phyloP scores from a whole-genome alignment of 1,140 invertebrate species.

The Stegodyphus dumicola region DNA sequence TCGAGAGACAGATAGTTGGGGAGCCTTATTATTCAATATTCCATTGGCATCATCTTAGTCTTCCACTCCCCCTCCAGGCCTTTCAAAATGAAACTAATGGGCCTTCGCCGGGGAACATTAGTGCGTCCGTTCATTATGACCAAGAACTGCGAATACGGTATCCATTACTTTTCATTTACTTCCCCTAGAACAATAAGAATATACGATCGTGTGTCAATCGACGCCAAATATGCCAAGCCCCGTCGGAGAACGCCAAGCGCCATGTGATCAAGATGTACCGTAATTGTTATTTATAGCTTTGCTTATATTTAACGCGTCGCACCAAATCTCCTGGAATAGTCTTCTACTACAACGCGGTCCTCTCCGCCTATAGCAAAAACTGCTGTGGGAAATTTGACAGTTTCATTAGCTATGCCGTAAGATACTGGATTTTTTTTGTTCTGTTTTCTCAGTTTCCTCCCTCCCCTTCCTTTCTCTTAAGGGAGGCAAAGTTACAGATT shows the following conservation, averaged over 20 bases:
- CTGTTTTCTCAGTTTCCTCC: neutral
- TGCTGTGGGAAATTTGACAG: slow-evolving; percentile 11
- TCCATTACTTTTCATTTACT: slow-evolving; percentile 52
- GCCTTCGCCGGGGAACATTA: slow-evolving; percentile 24
- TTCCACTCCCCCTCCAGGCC: neutral
- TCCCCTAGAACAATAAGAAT: slow-evolving; percentile 43
- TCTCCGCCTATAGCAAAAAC: neutral
- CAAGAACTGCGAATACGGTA: neutral
- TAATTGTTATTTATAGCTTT: slow-evolving; percentile 51
- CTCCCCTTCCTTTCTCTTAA: neutral
- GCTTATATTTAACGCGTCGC: neutral
- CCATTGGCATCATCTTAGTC: slow-evolving; percentile 1
- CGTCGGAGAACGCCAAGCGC: neutral
- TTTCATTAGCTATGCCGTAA: slow-evolving; percentile 25
- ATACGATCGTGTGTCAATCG: slow-evolving; percentile 48
- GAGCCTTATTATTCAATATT: slow-evolving; percentile 57
- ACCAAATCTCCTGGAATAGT: neutral
- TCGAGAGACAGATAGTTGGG: neutral
- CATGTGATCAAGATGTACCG: neutral
- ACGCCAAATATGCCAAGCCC: neutral
- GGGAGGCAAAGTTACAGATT: no score
- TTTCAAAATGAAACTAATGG: slow-evolving; percentile 58
- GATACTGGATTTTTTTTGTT: neutral
- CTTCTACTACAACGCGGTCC: neutral
- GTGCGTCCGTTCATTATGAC: slow-evolving; percentile 16